Conservation (phyloP, 2,888 invertebrate species). For the Polydrusus tereticollis region DNA sequence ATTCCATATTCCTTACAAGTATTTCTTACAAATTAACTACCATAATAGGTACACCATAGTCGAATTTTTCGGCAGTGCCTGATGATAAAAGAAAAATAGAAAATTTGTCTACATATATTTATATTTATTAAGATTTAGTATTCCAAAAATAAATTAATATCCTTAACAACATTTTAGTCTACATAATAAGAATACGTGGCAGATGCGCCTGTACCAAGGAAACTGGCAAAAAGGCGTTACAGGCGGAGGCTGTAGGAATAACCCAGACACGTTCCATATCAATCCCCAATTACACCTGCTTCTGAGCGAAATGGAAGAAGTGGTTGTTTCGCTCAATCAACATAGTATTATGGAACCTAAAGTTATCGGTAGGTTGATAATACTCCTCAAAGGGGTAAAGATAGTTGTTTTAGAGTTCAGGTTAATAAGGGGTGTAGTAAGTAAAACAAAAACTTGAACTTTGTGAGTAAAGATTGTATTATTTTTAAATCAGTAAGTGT, state of each 20-base stretch:
- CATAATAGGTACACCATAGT: too few relatives aligned
- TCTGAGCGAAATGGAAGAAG: conserved; percentile 84
- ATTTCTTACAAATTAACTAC: too few relatives aligned
- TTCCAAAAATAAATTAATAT: neutral
- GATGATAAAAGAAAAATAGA: too few relatives aligned
- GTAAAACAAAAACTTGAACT: too few relatives aligned
- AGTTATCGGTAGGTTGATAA: conserved; percentile 74
- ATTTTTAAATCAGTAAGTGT: too few relatives aligned
- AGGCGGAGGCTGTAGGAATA: conserved; percentile 91
- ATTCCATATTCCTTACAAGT: too few relatives aligned
- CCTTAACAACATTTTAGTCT: conserved; percentile 71
- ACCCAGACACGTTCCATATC: conserved; percentile 92
- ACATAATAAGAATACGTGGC: conserved; percentile 85
- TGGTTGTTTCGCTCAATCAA: conserved; percentile 88
- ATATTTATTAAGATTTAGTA: too few relatives aligned
- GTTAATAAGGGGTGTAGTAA: too few relatives aligned
- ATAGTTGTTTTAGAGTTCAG: too few relatives aligned
- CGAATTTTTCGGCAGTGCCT: too few relatives aligned
- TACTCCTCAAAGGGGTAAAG: neutral
- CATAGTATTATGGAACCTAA: conserved; percentile 94
- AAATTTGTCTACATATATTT: too few relatives aligned
- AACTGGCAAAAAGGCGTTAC: conserved; percentile 83
- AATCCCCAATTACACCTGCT: conserved; percentile 90
- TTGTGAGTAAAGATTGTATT: too few relatives aligned
- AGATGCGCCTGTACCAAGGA: conserved; percentile 88